Evolutionary conservation across 1,140 invertebrate species (phyloP).

Genomic region (Drosophila athabasca): DNA sequence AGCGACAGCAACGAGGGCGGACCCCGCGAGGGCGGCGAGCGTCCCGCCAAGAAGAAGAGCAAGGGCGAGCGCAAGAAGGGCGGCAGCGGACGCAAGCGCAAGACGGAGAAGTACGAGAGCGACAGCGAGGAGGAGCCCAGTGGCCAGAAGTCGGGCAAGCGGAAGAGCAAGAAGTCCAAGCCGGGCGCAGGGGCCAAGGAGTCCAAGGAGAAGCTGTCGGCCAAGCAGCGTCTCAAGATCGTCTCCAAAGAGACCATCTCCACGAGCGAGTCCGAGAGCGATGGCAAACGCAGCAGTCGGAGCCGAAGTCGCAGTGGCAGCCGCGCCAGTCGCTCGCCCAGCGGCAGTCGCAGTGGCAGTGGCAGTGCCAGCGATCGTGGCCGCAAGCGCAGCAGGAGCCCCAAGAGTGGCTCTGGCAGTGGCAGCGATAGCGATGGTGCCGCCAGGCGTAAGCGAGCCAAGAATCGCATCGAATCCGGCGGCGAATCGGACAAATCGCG

Average conservation of each 20-base stretch:
- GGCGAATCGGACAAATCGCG: constrained; percentile 73
- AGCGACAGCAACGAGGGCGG: constrained; percentile 85
- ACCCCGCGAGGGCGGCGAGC: constrained; percentile 77
- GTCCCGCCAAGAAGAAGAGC: constrained; percentile 68
- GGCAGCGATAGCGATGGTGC: constrained; percentile 76
- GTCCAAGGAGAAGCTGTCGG: constrained; percentile 86
- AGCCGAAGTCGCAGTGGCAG: constrained; percentile 50
- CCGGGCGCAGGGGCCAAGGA: constrained; percentile 62
- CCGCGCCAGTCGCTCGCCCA: constrained; percentile 66
- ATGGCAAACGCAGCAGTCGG: constrained; percentile 84
- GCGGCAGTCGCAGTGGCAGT: constrained; percentile 63
- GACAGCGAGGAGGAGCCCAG: constrained; percentile 87
- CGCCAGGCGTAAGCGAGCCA: constrained; percentile 67
- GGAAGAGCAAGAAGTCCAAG: constrained; percentile 85
- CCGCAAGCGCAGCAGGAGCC: constrained; percentile 63
- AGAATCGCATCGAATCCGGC: constrained; percentile 82
- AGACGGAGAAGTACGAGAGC: constrained; percentile 83
- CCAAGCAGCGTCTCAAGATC: constrained; percentile 93
- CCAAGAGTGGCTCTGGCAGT: constrained; percentile 44
- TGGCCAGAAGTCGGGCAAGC: constrained; percentile 49
- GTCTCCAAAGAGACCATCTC: constrained; percentile 98
- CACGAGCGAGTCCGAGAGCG: constrained; percentile 95
- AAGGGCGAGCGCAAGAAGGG: constrained; percentile 74
- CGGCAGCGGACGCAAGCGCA: constrained; percentile 81
- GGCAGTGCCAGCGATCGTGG: constrained; percentile 59